Evolutionary conservation across 2,888 invertebrate genomes (phyloP).

Genomic region (Tetragnatha montana): DNA sequence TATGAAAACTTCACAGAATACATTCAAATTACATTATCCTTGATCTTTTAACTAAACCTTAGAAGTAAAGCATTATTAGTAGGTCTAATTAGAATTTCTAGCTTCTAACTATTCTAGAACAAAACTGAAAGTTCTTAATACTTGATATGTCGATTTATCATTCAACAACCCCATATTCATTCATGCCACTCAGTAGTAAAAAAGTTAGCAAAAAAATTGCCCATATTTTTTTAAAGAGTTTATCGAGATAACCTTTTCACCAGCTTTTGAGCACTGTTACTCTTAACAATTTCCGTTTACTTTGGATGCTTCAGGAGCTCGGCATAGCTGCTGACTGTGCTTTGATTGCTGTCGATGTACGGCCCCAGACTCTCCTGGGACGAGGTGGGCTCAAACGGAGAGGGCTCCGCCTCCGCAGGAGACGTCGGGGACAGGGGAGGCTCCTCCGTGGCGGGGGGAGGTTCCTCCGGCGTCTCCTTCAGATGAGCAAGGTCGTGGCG

Average conservation of each 20-base stretch:
- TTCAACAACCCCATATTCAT: background rate
- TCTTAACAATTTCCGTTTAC: slow-evolving; percentile 37
- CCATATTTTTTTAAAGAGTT: background rate
- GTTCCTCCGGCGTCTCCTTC: slow-evolving; percentile 12
- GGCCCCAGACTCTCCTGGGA: slow-evolving; percentile 70
- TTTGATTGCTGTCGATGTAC: slow-evolving; percentile 70
- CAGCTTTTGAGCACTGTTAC: slow-evolving; percentile 40
- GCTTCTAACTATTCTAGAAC: too few relatives aligned
- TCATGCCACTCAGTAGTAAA: background rate
- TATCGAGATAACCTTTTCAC: slow-evolving; percentile 17
- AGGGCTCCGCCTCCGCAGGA: slow-evolving; percentile 37
- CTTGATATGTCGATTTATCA: background rate
- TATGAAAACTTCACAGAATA: too few relatives aligned
- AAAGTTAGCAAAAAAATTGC: slow-evolving; percentile 5
- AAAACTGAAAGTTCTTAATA: too few relatives aligned
- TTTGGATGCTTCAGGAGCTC: slow-evolving; percentile 70
- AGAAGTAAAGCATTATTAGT: too few relatives aligned
- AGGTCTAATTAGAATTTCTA: too few relatives aligned
- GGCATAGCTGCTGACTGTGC: slow-evolving; percentile 71
- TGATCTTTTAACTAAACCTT: too few relatives aligned
- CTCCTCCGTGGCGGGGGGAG: background rate
- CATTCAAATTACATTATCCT: too few relatives aligned
- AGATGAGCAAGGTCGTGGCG: slow-evolving; percentile 36
- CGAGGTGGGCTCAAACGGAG: slow-evolving; percentile 71
- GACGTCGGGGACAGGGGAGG: slow-evolving; percentile 15